Evolutionary conservation across 2,888 invertebrate genomes (phyloP).

Genomic region (Drosophila borborema): DNA sequence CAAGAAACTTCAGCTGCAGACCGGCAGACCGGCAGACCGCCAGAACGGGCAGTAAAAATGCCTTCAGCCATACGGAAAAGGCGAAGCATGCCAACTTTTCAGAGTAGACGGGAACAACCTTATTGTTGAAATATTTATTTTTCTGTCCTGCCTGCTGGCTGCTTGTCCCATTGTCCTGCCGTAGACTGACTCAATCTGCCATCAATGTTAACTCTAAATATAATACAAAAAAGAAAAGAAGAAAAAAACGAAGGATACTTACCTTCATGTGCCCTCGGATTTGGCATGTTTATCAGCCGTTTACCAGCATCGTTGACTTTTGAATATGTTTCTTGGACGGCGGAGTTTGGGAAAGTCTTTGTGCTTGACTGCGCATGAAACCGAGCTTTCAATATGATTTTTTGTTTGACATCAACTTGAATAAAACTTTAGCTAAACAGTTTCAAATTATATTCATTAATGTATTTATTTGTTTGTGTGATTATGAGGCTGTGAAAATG

Average conservation of each 20-base stretch:
- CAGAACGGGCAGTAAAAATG: slow-evolving; percentile 46
- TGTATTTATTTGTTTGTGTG: not conserved
- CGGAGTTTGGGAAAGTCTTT: slow-evolving; percentile 42
- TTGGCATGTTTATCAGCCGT: slow-evolving; percentile 54
- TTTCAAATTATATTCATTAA: not conserved
- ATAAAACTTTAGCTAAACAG: slow-evolving; percentile 13
- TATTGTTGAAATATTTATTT: slow-evolving; percentile 68
- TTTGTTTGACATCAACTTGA: slow-evolving; percentile 38
- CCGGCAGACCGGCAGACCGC: slow-evolving; percentile 33
- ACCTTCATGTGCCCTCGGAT: slow-evolving; percentile 21
- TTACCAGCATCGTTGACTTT: slow-evolving; percentile 40
- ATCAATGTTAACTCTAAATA: slow-evolving; percentile 54
- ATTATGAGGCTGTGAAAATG: not conserved
- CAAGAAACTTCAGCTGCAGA: slow-evolving; percentile 62
- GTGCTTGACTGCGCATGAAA: slow-evolving; percentile 52
- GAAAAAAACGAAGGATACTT: slow-evolving; percentile 28
- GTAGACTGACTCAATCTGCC: slow-evolving; percentile 60
- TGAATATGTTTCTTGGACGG: slow-evolving; percentile 45
- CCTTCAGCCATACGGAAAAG: slow-evolving; percentile 43
- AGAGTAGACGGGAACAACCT: slow-evolving; percentile 18
- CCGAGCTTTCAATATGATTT: slow-evolving; percentile 34
- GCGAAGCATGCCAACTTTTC: slow-evolving; percentile 30
- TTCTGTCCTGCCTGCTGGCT: slow-evolving; percentile 27
- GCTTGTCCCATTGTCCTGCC: slow-evolving; percentile 23
- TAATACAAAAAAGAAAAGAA: slow-evolving; percentile 22